Percentiles rank a stretch among this genome's conserved stretches.
Conservation (phyloP, 2,797 vertebrate species). For the Petrocephalus sullivani region DNA sequence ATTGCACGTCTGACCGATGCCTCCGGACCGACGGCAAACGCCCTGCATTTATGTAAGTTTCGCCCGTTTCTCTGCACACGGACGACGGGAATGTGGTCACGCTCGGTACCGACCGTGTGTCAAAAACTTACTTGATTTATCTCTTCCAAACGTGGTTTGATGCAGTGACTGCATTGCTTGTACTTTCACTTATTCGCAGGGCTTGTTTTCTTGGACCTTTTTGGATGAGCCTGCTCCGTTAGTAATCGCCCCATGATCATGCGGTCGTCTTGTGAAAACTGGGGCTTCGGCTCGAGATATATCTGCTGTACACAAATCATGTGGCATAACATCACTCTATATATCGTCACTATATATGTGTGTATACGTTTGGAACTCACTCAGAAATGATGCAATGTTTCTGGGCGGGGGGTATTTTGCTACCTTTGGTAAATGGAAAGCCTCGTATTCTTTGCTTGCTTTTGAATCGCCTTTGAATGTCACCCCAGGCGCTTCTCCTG, state of each 20-base stretch:
- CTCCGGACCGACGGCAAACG: constrained; percentile 55
- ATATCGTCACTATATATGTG: too few species aligned
- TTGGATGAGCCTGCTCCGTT: background rate
- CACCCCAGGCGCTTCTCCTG: background rate
- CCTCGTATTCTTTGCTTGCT: background rate
- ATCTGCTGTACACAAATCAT: background rate
- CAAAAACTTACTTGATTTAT: background rate
- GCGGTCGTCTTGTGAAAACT: background rate
- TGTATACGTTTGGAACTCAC: too few species aligned
- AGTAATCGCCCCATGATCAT: background rate
- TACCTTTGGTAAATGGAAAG: background rate
- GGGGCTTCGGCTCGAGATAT: background rate
- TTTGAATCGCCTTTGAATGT: background rate
- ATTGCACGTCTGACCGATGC: constrained; percentile 60
- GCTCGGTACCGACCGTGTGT: too few species aligned
- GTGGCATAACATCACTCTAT: background rate
- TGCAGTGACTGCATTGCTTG: background rate
- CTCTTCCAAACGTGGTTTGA: background rate
- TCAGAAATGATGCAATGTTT: background rate
- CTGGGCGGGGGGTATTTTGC: background rate
- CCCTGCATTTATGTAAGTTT: constrained; percentile 60
- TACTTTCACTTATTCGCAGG: background rate
- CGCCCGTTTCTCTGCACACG: background rate
- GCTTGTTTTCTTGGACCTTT: background rate
- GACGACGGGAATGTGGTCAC: background rate